Evolutionary conservation across 2,888 invertebrate genomes (phyloP), one percentile per base, ranked within the genome.

Genomic region (Ganaspis brasiliensis): DNA sequence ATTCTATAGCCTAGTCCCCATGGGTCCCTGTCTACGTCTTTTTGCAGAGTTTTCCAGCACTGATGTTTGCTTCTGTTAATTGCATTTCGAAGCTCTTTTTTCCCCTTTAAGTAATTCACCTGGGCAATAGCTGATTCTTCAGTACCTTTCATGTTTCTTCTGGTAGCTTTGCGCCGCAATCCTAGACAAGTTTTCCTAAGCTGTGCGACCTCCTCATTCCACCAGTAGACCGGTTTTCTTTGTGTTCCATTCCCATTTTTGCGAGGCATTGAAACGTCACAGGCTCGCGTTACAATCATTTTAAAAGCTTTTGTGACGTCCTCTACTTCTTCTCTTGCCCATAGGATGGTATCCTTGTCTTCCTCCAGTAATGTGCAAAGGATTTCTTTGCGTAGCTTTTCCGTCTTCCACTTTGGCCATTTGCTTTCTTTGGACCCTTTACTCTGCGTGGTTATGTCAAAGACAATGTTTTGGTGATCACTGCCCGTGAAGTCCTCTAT

Each of bases 151-250:
- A 71, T 56, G 37, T 74, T 37, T 10, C 71, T 76, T 35, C 81
- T 72, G 40, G 78, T 74, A 0, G 75, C 81, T 4, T 35, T 24
- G 70, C 82, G 72, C 56, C 81, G 16, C 0, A 37, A 14, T 24
- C 56, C 72, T 49, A 16, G 78, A 70, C 82, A 83, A 9, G 1
- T 55, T 57, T 56, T 79, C 4, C 83, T 52, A 14, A 83, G 78
- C 8, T 79, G 80, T n/a, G 82, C 79, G 19, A 83, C 84, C 35
- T 84, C 81, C n/a, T 76, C 73, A 24, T 74, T 82, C 85, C 84
- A 83, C 83, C 83, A 83, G 75, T 83, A 80, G 4, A 78, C 81
- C 16, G 82, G 77, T 26, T 61, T 76, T 49, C 71, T 76, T 21
- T 8, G 3, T 14, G 0, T n/a, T n/a, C 12, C n/a, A n/a, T 9